Percentiles rank a stretch among this genome's conserved stretches.
phyloP scores from a whole-genome alignment of 2,113 vertebrate species.

The Vidua macroura region DNA sequence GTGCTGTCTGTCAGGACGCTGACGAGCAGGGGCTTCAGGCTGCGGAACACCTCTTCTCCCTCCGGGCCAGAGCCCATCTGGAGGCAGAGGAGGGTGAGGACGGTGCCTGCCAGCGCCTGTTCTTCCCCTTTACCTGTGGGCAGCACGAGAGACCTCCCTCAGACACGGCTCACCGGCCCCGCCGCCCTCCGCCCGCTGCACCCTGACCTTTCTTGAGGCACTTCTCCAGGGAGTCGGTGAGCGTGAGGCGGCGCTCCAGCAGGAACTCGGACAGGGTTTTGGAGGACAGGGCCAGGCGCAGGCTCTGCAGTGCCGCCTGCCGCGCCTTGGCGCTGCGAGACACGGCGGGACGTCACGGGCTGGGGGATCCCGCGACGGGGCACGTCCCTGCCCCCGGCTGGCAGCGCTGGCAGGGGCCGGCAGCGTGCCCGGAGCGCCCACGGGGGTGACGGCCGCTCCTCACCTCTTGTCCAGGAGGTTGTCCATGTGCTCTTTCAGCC shows the following conservation, averaged over 20 bases:
- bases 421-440: background rate
- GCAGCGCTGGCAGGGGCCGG: background rate
- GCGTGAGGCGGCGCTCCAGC: slow-evolving; percentile 81
- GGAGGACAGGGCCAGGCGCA: slow-evolving; percentile 85
- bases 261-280: slow-evolving; percentile 85
- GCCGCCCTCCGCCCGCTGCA: accelerated
- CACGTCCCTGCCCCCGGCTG: background rate
- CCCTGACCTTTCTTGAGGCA: slow-evolving; percentile 89
- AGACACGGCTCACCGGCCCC: background rate
- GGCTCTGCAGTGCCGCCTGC: slow-evolving; percentile 81
- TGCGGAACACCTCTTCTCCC: slow-evolving; percentile 85
- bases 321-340: slow-evolving; percentile 81
- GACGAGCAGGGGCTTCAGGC: slow-evolving; percentile 81
- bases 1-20: slow-evolving; percentile 80
- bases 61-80: slow-evolving; percentile 89
- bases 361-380: background rate
- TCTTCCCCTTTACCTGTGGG: slow-evolving; percentile 87
- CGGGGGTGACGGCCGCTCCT: background rate
- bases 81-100: slow-evolving; percentile 87
- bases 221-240: slow-evolving; percentile 88
- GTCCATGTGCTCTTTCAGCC: slow-evolving; percentile 90
- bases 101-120: slow-evolving; percentile 82
- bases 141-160: background rate
- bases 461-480: slow-evolving; percentile 91
- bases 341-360: background rate